phyloP scores from a whole-genome alignment of 2,888 invertebrate species.

The Halocaridina rubra region DNA sequence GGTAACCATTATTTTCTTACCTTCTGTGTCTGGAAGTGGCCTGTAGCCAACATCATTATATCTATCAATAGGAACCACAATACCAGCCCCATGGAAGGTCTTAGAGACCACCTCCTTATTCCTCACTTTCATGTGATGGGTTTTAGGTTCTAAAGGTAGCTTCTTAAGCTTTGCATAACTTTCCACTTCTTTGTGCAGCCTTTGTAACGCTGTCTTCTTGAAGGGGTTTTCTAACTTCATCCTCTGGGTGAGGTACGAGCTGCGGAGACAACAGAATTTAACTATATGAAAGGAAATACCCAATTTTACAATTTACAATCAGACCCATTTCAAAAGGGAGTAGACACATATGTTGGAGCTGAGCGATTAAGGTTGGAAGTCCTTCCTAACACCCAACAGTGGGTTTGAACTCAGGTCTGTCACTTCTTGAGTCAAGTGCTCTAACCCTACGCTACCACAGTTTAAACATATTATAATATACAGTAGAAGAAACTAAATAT shows the following conservation, averaged over 20 bases:
- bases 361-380: no score
- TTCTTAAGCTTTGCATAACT: conserved; percentile 71
- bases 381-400: no score
- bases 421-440: no score
- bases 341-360: no score
- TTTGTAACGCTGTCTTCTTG: conserved; percentile 65
- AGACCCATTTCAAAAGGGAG: no score
- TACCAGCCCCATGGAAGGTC: conserved; percentile 84
- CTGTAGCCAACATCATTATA: conserved; percentile 90
- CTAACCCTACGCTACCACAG: no score
- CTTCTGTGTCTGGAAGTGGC: conserved; percentile 73
- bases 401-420: no score
- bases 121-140: conserved; percentile 75
- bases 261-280: not conserved
- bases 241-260: conserved; percentile 72
- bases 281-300: no score
- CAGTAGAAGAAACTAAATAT: no score
- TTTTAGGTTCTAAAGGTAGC: conserved; percentile 68
- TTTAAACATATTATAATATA: no score
- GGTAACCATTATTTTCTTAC: conserved; percentile 3
- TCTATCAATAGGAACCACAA: conserved; percentile 86
- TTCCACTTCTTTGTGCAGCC: conserved; percentile 75
- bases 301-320: no score
- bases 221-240: conserved; percentile 71
- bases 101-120: conserved; percentile 76